These are phyloP conservation scores for Machimus rusticus DNA, from an alignment of 2,888 invertebrate species.

Conservation along the genomic window DNA sequence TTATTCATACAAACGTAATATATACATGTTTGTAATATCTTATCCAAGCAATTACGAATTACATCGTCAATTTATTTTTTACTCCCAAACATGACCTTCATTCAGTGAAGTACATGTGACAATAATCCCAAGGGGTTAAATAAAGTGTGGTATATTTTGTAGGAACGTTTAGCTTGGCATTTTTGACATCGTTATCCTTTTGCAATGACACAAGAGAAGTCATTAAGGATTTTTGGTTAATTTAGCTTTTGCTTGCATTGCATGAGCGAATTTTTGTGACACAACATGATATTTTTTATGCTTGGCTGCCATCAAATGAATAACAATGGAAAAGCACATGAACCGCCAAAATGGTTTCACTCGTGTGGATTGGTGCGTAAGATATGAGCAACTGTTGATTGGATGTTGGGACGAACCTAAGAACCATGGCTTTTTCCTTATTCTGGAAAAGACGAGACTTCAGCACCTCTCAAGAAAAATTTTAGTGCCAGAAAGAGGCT, in stretches of 20 bases:
- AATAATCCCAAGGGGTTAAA: not conserved
- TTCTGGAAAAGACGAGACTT: not conserved
- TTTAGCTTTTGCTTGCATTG: not conserved
- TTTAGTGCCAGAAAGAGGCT: not conserved
- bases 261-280: not conserved
- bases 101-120: not conserved
- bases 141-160: not conserved
- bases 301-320: not conserved
- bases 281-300: not conserved
- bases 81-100: not conserved
- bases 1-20: too few relatives aligned
- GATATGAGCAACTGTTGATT: not conserved
- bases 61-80: too few relatives aligned
- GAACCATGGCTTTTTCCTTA: not conserved
- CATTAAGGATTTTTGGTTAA: not conserved
- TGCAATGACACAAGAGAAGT: not conserved
- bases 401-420: not conserved
- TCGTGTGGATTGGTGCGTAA: not conserved
- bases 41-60: too few relatives aligned
- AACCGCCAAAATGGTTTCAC: not conserved
- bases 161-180: not conserved
- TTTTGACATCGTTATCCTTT: not conserved
- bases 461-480: not conserved
- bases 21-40: too few relatives aligned
- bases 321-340: not conserved